Percentiles rank a stretch among this genome's conserved stretches.
These are phyloP conservation scores for Ctena decussata DNA, from an alignment of 2,888 invertebrate genomes.

Conservation along the genomic window DNA sequence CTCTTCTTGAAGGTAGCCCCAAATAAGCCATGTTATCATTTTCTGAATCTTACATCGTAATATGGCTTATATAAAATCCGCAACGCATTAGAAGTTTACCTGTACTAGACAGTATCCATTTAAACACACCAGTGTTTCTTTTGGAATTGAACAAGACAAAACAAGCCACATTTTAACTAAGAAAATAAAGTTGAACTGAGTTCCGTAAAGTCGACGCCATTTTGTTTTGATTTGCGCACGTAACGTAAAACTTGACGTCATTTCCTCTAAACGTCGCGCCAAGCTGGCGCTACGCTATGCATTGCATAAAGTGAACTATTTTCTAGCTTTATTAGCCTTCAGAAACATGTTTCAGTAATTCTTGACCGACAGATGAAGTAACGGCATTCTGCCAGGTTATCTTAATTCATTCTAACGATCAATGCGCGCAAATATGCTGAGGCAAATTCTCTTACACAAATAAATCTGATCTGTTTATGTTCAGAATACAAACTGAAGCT, in stretches of 20 bases:
- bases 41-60: no score
- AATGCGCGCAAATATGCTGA: neutral
- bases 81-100: no score
- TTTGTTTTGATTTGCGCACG: neutral
- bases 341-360: no score
- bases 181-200: no score
- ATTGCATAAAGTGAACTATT: no score
- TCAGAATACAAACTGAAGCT: neutral
- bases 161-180: no score
- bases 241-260: neutral
- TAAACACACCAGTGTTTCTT: no score
- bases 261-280: neutral
- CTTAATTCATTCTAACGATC: neutral
- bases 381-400: neutral
- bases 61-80: no score
- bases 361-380: neutral
- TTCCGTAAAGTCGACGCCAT: neutral
- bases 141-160: no score
- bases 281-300: no score
- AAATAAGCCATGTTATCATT: conserved; percentile 47
- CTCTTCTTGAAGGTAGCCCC: conserved; percentile 43
- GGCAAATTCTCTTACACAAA: neutral
- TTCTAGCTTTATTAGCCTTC: no score
- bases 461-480: neutral
- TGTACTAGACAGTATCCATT: no score